Conservation (phyloP, 2,888 invertebrate genomes). For the Xestoiulus laeticollis region DNA sequence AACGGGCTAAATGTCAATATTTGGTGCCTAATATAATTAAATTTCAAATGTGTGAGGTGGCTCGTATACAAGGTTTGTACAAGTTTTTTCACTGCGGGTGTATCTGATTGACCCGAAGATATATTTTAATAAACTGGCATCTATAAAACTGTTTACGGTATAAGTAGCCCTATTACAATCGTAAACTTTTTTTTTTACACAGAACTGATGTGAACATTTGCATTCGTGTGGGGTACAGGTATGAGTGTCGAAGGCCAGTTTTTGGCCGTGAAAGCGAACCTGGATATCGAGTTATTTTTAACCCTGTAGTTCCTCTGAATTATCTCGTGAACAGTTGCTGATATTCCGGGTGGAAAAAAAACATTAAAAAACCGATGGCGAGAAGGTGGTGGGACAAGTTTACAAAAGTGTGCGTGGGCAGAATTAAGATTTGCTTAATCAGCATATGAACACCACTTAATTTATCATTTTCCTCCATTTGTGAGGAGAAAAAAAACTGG, state of each 20-base stretch:
- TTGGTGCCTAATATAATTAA: background rate
- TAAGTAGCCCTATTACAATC: background rate
- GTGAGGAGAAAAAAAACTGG: background rate
- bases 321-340: constrained; percentile 5
- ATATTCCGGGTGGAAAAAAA: constrained; percentile 21
- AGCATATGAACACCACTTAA: background rate
- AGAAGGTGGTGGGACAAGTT: background rate
- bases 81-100: background rate
- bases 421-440: background rate
- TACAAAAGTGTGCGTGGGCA: background rate
- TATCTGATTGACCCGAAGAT: background rate
- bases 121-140: background rate
- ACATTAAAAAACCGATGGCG: background rate
- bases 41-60: background rate
- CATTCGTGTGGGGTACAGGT: constrained; percentile 33
- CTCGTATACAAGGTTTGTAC: background rate
- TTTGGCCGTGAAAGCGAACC: constrained; percentile 39
- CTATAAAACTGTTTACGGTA: background rate
- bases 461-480: background rate
- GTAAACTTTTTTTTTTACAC: background rate
- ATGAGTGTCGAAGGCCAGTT: constrained; percentile 28
- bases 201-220: background rate
- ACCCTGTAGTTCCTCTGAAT: constrained; percentile 34
- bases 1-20: constrained; percentile 2
- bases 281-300: constrained; percentile 32